Evolutionary conservation across 1,140 invertebrate species (phyloP), one percentile per base, ranked within the genome.

Genomic region (Stenopsyche tienmushanensis): DNA sequence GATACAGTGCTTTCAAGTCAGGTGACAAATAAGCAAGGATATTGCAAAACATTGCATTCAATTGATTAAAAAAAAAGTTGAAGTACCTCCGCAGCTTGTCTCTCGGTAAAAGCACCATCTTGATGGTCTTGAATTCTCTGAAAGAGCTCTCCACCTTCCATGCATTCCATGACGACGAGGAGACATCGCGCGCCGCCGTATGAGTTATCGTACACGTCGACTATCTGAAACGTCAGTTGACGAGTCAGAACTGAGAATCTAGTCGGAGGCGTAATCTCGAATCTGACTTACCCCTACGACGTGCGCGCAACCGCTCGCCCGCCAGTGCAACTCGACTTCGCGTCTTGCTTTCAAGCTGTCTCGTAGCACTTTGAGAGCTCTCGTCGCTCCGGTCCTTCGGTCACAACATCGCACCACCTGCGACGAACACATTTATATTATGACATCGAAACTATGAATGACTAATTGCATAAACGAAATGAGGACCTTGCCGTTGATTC

Each of bases 81-180:
- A n/a, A n/a, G 75, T 78, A 93, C 92, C 91, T 86, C 94, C 54
- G 78, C 80, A 3, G 78, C 78, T 65, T 80, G 78, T 63, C 78
- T 85, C 80, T 98, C 96, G 15, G 94, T 98, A 77, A 98, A 98
- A 39, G 94, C 92, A 44, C 90, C 89, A 72, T 97, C 93, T 64
- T 91, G 88, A 73, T 92, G 86, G 58, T 97, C 92, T 82, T 98
- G 95, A 77, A 99, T 99, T 75, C 95, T 86, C 75, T 94, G 93
- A 78, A 98, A 97, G 25, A 99, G 80, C 77, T 99, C 96, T 1
- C 96, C 96, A 42, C 96, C 96, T 76, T 96, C 93, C 94, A 98
- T 97, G 75, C 95, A 98, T 85, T 99, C 97, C 94, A 99, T 98
- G 8, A 99, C 89, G 42, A 99, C 92, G 7, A 99, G 83, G 2